Evolutionary conservation across 2,797 vertebrate species (phyloP).

Genomic region (Antrozous pallidus): DNA sequence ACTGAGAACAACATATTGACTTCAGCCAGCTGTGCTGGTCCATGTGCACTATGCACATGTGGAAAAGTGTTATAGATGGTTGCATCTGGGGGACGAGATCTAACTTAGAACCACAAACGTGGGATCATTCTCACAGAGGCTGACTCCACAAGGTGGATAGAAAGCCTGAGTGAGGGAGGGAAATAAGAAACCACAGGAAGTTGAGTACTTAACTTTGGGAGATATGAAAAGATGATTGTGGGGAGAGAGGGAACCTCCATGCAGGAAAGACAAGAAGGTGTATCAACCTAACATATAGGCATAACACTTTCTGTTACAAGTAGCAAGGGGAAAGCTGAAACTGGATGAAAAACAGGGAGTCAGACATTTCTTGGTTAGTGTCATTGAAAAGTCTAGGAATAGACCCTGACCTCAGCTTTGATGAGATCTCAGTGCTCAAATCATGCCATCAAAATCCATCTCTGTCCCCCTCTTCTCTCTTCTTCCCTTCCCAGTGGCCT

Average conservation of each 20-base stretch:
- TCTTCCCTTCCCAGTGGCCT: background rate
- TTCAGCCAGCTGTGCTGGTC: background rate
- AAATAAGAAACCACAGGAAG: background rate
- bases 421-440: background rate
- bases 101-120: background rate
- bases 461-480: background rate
- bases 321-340: background rate
- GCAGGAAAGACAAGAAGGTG: background rate
- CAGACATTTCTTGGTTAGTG: background rate
- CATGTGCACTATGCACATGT: rapidly evolving
- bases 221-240: background rate
- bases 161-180: background rate
- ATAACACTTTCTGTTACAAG: background rate
- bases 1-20: background rate
- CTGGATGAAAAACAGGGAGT: background rate
- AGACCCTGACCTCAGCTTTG: background rate
- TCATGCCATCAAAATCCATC: background rate
- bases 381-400: background rate
- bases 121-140: background rate
- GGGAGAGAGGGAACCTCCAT: background rate
- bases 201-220: background rate
- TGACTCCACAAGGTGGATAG: background rate
- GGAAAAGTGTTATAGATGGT: background rate
- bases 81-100: background rate
- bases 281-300: background rate